Conservation (phyloP, 2,113 vertebrate species). For the Pteropus alecto region DNA sequence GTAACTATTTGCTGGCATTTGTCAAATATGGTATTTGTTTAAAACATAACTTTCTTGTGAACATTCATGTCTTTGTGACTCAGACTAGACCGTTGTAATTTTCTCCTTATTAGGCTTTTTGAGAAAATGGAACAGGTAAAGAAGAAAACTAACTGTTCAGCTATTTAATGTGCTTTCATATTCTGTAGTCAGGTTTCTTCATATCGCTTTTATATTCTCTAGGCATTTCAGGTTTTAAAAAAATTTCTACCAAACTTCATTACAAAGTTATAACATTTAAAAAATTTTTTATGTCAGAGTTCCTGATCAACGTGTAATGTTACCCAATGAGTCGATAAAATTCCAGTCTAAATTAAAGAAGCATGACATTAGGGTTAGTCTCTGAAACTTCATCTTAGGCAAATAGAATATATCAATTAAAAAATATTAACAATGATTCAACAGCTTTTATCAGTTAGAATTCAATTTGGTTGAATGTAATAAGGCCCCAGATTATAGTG, state of each 20-base stretch:
- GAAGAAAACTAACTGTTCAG: background rate
- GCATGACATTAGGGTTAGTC: background rate
- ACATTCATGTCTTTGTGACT: background rate
- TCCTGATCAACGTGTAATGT: background rate
- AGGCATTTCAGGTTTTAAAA: background rate
- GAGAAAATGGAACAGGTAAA: background rate
- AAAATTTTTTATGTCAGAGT: background rate
- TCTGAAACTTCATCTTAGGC: background rate
- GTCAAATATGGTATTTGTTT: conserved; percentile 15
- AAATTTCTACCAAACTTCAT: background rate
- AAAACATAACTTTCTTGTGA: background rate
- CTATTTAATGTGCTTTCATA: background rate
- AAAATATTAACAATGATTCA: background rate
- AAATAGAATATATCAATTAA: background rate
- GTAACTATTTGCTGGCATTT: background rate
- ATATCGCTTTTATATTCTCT: background rate
- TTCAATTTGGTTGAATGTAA: background rate
- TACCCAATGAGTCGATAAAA: background rate
- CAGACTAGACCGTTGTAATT: background rate
- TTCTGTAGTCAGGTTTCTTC: background rate
- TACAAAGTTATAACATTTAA: background rate
- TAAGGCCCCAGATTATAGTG: background rate
- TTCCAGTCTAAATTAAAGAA: background rate
- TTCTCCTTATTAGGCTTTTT: background rate
- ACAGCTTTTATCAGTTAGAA: background rate